Percentiles rank a stretch among this genome's conserved stretches.
These are phyloP conservation scores for Aurelia coerulea DNA, from an alignment of 30 jellyfish, hydroid and myxozoan genomes.

Conservation along the genomic window DNA sequence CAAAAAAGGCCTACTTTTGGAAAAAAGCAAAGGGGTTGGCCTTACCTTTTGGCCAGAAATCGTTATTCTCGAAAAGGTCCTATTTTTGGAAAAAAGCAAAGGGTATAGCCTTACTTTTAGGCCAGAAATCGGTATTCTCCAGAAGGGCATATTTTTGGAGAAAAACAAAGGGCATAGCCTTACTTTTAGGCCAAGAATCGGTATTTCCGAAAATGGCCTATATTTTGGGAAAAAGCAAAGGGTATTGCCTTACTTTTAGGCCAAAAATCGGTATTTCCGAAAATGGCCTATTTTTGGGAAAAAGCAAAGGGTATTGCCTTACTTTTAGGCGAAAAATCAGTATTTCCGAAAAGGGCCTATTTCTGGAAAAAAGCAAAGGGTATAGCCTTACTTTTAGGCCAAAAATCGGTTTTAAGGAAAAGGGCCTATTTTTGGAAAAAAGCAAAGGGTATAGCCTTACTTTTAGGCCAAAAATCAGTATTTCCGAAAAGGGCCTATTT, in stretches of 20 bases:
- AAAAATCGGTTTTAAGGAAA: background rate
- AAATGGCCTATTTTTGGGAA: background rate
- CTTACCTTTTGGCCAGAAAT: background rate
- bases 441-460: background rate
- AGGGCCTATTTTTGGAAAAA: background rate
- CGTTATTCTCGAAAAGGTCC: background rate
- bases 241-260: background rate
- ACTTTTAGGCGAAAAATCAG: background rate
- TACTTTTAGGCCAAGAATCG: background rate
- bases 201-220: background rate
- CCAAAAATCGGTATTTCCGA: background rate
- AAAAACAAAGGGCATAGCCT: background rate
- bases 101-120: background rate
- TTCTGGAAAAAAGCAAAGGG: background rate
- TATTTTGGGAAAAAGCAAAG: background rate
- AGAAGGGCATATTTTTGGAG: background rate
- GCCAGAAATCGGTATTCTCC: background rate
- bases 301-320: background rate
- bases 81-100: background rate
- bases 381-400: background rate
- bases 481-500: background rate
- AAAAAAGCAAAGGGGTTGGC: background rate
- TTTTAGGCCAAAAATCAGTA: background rate
- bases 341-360: background rate
- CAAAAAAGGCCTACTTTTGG: background rate